phyloP scores from a whole-genome alignment of 2,888 invertebrate genomes.

The Danaus chrysippus region DNA sequence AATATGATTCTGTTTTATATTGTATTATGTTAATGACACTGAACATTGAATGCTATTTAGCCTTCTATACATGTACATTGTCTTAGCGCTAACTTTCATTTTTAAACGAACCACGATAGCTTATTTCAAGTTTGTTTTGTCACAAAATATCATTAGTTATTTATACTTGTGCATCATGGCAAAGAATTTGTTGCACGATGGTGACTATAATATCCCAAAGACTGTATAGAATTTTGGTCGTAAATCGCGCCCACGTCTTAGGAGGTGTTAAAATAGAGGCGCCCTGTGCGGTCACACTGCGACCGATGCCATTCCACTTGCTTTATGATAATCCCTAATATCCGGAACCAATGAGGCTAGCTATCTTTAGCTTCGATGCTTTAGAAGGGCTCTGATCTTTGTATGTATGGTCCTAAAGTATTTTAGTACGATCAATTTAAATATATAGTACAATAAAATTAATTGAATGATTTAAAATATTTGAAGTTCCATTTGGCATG shows the following conservation, averaged over 20 bases:
- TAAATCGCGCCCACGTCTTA: conserved; percentile 72
- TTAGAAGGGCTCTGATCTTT: conserved; percentile 41
- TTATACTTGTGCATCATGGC: conserved; percentile 1
- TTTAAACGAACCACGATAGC: too few relatives aligned
- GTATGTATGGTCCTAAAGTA: neutral
- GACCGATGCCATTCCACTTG: conserved; percentile 69
- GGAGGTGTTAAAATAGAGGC: conserved; percentile 77
- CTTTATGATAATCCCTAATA: conserved; percentile 78
- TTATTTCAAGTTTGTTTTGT: too few relatives aligned
- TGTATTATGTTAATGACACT: too few relatives aligned
- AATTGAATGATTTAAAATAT: too few relatives aligned
- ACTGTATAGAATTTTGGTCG: conserved; percentile 46
- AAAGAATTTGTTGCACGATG: conserved; percentile 10
- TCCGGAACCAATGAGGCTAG: conserved; percentile 60
- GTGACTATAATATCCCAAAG: conserved; percentile 16
- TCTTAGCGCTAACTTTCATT: too few relatives aligned
- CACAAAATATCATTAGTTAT: neutral
- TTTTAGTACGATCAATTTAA: too few relatives aligned
- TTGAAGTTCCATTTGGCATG: conserved; percentile 17
- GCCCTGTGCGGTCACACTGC: conserved; percentile 68
- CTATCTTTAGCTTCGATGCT: conserved; percentile 61
- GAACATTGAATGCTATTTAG: too few relatives aligned
- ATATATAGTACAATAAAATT: too few relatives aligned
- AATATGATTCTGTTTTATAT: too few relatives aligned
- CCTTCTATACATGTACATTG: too few relatives aligned